These are phyloP conservation scores for Aldabrachelys gigantea DNA, from an alignment of 2,113 vertebrate genomes.

Conservation along the genomic window DNA sequence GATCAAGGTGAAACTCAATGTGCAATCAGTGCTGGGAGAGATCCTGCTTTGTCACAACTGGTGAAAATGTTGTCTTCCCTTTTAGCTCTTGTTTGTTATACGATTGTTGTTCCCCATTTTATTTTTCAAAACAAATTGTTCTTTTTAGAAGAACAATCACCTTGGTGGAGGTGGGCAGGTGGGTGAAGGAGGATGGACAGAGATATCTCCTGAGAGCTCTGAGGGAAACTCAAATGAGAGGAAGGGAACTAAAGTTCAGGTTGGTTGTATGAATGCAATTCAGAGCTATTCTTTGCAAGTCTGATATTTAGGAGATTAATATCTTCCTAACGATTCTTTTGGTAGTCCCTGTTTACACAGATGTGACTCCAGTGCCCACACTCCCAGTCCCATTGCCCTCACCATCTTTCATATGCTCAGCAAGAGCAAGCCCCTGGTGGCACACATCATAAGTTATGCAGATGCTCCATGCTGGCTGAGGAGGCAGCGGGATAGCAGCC, in stretches of 20 bases:
- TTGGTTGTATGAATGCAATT: background rate
- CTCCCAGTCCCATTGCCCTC: background rate
- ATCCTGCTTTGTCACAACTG: slow-evolving; percentile 41
- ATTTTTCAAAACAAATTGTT: background rate
- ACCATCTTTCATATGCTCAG: background rate
- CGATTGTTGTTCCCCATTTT: background rate
- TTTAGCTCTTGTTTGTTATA: background rate
- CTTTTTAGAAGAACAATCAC: background rate
- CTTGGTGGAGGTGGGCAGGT: background rate
- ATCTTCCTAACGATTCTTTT: background rate
- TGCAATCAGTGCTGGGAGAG: slow-evolving; percentile 20
- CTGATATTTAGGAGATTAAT: background rate
- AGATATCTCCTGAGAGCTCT: slow-evolving; percentile 5
- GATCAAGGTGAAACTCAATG: slow-evolving; percentile 60
- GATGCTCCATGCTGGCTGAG: background rate
- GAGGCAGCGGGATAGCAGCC: background rate
- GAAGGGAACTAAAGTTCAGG: background rate
- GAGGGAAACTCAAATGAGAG: background rate
- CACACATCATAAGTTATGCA: background rate
- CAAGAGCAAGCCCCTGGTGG: background rate
- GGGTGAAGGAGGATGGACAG: background rate
- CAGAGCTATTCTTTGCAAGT: slow-evolving; percentile 13
- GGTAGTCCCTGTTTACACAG: background rate
- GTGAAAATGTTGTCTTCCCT: slow-evolving; percentile 51
- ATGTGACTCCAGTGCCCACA: background rate